A percentile compares a stretch with the other conserved stretches of the same genome.
Conservation (phyloP, 2,888 invertebrate genomes). For the Drosophila affinis region DNA sequence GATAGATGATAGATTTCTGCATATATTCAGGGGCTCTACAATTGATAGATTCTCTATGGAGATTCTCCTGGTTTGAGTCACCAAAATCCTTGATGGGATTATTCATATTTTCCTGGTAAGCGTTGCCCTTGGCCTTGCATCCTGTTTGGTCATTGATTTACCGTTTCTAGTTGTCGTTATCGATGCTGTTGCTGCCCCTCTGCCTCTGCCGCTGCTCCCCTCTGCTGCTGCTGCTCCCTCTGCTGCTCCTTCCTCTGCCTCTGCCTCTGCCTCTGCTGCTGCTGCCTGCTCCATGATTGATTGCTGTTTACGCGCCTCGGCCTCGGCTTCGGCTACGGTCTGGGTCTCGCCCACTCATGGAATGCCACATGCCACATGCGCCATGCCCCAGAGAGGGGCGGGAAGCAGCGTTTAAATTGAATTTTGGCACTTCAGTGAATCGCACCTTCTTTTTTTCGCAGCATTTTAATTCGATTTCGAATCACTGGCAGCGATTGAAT, state of each 20-base stretch:
- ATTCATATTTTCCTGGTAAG: background rate
- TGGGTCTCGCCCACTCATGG: constrained; percentile 1
- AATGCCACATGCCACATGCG: background rate
- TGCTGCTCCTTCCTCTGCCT: background rate
- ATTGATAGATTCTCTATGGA: background rate
- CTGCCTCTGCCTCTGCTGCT: background rate
- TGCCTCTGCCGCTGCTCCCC: no score
- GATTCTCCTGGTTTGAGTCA: no score
- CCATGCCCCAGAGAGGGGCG: background rate
- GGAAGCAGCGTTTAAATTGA: constrained; percentile 30
- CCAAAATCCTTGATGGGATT: background rate
- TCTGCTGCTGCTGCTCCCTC: background rate
- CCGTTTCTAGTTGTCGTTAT: constrained; percentile 15
- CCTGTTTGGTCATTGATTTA: constrained; percentile 33
- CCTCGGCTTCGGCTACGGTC: no score
- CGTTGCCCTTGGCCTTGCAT: background rate
- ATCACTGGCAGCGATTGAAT: constrained; percentile 32
- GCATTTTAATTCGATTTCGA: constrained; percentile 53
- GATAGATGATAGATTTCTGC: background rate
- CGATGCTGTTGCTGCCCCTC: background rate
- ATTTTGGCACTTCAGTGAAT: constrained; percentile 31
- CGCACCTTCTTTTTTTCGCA: constrained; percentile 3
- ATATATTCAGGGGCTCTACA: background rate
- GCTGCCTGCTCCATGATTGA: constrained; percentile 57
- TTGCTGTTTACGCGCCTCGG: constrained; percentile 62